Evolutionary conservation across 1,140 invertebrate species (phyloP).

Genomic region (Zeugodacus cucurbitae): DNA sequence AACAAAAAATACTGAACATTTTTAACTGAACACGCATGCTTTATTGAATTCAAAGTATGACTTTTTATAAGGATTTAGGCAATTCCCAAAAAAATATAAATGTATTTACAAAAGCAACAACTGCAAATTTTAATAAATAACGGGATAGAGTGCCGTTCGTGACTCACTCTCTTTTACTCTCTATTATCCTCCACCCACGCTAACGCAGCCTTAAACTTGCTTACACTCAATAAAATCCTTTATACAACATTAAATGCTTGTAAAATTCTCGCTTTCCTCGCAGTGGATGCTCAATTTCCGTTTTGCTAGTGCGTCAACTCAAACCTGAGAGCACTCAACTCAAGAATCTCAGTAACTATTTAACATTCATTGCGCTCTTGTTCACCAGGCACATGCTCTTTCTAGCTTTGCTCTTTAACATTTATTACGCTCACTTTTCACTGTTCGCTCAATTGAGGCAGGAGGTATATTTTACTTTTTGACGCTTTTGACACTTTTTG

Average conservation of each 20-base stretch:
- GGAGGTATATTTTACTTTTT: background rate
- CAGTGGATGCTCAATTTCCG: background rate
- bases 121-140: too few relatives aligned
- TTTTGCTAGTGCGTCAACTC: background rate
- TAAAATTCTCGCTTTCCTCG: background rate
- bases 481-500: background rate
- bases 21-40: too few relatives aligned
- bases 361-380: background rate
- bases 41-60: background rate
- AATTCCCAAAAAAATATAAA: background rate
- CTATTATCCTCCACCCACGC: background rate
- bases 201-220: background rate
- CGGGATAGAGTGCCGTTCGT: background rate
- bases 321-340: background rate
- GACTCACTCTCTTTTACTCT: background rate
- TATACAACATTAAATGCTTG: background rate
- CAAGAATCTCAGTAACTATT: too few relatives aligned
- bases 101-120: background rate
- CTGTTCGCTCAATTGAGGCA: too few relatives aligned
- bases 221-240: conserved; percentile 38
- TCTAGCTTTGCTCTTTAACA: background rate
- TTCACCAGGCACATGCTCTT: background rate
- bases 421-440: background rate
- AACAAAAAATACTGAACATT: too few relatives aligned
- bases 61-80: background rate